Percentiles rank a stretch among this genome's conserved stretches.
Conservation (phyloP, 2,888 invertebrate species). For the Leptura quadrifasciata region DNA sequence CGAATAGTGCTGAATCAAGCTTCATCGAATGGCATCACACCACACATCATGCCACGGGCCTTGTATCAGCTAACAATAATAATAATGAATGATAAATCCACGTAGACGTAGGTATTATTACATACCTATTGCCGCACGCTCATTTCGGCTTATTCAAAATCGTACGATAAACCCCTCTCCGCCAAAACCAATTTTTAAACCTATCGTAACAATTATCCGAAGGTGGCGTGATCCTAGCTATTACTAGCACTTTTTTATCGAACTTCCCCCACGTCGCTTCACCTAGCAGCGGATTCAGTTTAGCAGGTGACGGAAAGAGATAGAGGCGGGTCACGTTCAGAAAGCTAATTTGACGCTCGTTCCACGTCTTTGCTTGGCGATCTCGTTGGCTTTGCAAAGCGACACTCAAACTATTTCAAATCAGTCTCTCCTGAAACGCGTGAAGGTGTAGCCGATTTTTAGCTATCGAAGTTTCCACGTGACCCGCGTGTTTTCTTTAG, state of each 20-base stretch:
- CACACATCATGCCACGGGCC: conserved; percentile 22
- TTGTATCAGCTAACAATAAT: conserved; percentile 5
- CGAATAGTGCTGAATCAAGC: neutral
- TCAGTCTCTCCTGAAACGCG: conserved; percentile 57
- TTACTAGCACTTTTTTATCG: neutral
- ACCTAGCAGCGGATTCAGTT: neutral
- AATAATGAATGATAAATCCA: neutral
- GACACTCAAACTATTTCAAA: conserved; percentile 39
- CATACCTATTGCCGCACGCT: neutral
- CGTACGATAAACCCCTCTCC: conserved; percentile 45
- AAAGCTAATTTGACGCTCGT: conserved; percentile 18
- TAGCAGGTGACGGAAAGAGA: conserved; percentile 25
- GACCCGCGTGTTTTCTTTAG: conserved; percentile 53
- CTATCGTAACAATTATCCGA: conserved; percentile 39
- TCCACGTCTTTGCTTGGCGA: conserved; percentile 9
- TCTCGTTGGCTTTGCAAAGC: conserved; percentile 21
- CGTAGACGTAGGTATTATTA: conserved; percentile 19
- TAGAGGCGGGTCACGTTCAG: neutral
- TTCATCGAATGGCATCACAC: conserved; percentile 20
- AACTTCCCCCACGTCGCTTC: neutral
- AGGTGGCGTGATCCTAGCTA: conserved; percentile 46
- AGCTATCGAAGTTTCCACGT: conserved; percentile 53
- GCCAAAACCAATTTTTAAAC: conserved; percentile 33
- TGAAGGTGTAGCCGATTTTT: conserved; percentile 54
- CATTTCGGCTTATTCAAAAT: conserved; percentile 39